Evolutionary conservation across 2,113 vertebrate genomes (phyloP), one percentile per base, ranked within the genome.

Genomic region (Chaetodon auriga): DNA sequence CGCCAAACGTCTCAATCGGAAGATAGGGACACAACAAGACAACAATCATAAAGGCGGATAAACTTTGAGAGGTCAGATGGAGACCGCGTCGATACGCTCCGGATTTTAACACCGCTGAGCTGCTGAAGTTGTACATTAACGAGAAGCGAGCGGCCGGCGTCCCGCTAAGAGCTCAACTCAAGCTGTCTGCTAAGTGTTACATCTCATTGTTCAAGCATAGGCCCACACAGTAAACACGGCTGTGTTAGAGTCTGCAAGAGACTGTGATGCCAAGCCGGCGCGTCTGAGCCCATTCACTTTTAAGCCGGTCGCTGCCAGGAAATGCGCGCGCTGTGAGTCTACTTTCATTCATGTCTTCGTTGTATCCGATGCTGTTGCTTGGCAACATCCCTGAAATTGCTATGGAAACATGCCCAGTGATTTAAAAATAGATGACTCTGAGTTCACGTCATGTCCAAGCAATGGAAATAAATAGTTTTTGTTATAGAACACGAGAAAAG

Each of bases 361-460:
- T 95, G 95, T 94, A 93, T 95, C 89, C 83, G 90, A 95, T 92
- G 92, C 93, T 95, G 96, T 97, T 97, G 96, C 97, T 96, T 96
- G 96, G 96, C 96, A 97, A 86, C 95, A 87, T 95, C 94, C 75
- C 82, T 90, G 93, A 93, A 93, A 95, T 96, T 77, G 88, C 95
- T 95, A 96, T 96, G 95, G 95, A 95, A 96, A 96, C 95, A 91
- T 93, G 92, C 87, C 91, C 85, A 74, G 88, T 79, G 87, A 87
- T 93, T 92, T 94, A 95, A 94, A 95, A 95, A 95, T 95, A 94
- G 91, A 95, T 87, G 83, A 89, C 86, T 95, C 87, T 68, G 75
- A 85, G 90, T 92, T 94, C 88, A 89, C 88, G 87, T 94, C 89
- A 87, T 93, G 92, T 93, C 90, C 88, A 60, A 89, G 66, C 25